Conservation (phyloP, 2,113 vertebrate species). For the Myrmophylax atrothorax region DNA sequence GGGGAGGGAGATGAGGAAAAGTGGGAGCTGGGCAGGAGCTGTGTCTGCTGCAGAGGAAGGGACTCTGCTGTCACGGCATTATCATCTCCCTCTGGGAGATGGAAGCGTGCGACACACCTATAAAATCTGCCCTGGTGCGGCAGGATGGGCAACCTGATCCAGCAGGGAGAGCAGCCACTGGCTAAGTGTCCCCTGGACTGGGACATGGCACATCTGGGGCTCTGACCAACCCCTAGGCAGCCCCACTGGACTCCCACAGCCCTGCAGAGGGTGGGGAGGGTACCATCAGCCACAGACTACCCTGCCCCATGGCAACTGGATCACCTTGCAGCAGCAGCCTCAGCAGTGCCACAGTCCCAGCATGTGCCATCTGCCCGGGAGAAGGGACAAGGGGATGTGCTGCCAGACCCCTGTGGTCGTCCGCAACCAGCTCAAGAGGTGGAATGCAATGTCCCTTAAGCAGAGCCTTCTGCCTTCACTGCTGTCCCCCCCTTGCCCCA, state of each 20-base stretch:
- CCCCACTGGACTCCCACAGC: neutral
- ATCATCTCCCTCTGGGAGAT: conserved; percentile 34
- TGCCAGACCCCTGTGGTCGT: neutral
- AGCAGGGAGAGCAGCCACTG: fast-evolving
- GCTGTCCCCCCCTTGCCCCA: neutral
- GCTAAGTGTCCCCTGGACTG: neutral
- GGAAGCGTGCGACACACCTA: conserved; percentile 57
- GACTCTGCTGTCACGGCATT: conserved; percentile 49
- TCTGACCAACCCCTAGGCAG: neutral
- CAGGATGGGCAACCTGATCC: neutral
- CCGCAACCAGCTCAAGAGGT: neutral
- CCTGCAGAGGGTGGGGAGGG: neutral
- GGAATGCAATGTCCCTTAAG: neutral
- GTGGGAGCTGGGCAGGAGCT: neutral
- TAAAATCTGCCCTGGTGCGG: conserved; percentile 14
- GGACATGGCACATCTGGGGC: neutral
- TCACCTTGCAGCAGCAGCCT: neutral
- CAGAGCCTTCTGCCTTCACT: neutral
- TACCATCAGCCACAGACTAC: neutral
- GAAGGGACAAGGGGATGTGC: neutral
- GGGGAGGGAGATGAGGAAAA: neutral
- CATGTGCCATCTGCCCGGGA: neutral
- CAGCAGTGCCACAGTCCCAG: neutral
- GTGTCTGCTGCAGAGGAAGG: conserved; percentile 45
- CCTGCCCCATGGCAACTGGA: neutral